Conservation (phyloP, 1,140 invertebrate genomes). For the Sweltsa coloradensis region DNA sequence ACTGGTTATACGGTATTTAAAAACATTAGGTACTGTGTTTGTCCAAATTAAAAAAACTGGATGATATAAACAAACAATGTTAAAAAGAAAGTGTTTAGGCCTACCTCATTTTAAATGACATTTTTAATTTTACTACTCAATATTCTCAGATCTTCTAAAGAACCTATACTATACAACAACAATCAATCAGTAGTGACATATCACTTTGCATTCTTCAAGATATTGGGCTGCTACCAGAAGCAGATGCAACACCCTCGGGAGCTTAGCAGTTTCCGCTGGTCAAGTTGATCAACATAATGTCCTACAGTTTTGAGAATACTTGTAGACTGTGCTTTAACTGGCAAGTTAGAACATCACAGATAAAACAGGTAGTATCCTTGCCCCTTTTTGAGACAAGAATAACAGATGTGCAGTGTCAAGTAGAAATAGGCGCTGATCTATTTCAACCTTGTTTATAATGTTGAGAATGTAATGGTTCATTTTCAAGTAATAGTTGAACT, state of each 20-base stretch:
- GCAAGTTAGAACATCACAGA: conserved; percentile 41
- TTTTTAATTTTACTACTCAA: no score
- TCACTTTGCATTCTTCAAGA: conserved; percentile 40
- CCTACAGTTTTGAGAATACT: conserved; percentile 49
- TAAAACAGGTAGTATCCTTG: conserved; percentile 28
- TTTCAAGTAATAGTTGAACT: no score
- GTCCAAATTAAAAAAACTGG: no score
- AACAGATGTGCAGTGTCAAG: conserved; percentile 20
- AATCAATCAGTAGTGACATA: conserved; percentile 50
- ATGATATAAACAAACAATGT: no score
- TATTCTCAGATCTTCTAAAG: no score
- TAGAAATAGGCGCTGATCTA: conserved; percentile 25
- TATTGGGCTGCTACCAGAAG: conserved; percentile 41
- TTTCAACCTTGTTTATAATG: conserved; percentile 20
- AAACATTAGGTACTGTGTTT: no score
- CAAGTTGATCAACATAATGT: conserved; percentile 39
- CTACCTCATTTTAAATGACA: no score
- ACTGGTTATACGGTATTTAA: no score
- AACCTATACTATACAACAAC: no score
- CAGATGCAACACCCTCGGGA: conserved; percentile 40
- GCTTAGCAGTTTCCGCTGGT: conserved; percentile 50
- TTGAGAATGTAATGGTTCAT: no score
- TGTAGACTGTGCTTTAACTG: conserved; percentile 52
- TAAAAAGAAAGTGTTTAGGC: no score
- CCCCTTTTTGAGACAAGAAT: conserved; percentile 10